Evolutionary conservation across 2,797 vertebrate genomes (phyloP).

Genomic region (Arnoldichthys spilopterus): DNA sequence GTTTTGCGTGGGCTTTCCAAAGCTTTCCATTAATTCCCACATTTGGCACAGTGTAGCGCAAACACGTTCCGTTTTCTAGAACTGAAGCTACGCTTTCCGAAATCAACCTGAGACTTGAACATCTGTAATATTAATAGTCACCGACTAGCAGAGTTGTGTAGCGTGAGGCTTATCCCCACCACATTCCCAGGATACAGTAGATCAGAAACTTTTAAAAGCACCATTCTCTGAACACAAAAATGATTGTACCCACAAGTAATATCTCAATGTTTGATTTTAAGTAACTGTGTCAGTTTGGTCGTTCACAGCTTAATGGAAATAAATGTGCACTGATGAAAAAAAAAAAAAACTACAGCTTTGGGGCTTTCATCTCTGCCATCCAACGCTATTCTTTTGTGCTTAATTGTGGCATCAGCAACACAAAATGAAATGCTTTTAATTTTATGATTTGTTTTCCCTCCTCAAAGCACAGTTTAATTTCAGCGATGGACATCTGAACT

Average conservation of each 20-base stretch:
- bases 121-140: constrained; percentile 53
- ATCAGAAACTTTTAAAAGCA: constrained; percentile 36
- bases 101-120: constrained; percentile 52
- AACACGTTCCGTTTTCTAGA: constrained; percentile 14
- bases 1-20: constrained; percentile 57
- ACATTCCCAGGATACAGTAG: constrained; percentile 7
- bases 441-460: not conserved
- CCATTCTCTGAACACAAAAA: constrained; percentile 24
- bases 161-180: constrained; percentile 3
- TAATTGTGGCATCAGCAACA: constrained; percentile 10
- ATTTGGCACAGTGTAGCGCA: constrained; percentile 42
- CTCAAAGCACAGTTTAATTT: not conserved
- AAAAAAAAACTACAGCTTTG: not conserved
- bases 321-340: constrained; percentile 6
- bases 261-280: constrained; percentile 24
- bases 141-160: constrained; percentile 41
- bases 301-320: constrained; percentile 10
- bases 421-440: not conserved
- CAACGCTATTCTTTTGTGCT: not conserved
- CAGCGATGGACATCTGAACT: not conserved
- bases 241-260: not conserved
- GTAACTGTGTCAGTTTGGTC: constrained; percentile 9
- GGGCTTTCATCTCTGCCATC: constrained; percentile 2
- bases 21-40: constrained; percentile 41
- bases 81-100: constrained; percentile 34